A percentile compares a stretch with the other conserved stretches of the same genome.
Evolutionary conservation across 2,888 invertebrate species (phyloP).

Genomic region (Gandaritis pyraliata): DNA sequence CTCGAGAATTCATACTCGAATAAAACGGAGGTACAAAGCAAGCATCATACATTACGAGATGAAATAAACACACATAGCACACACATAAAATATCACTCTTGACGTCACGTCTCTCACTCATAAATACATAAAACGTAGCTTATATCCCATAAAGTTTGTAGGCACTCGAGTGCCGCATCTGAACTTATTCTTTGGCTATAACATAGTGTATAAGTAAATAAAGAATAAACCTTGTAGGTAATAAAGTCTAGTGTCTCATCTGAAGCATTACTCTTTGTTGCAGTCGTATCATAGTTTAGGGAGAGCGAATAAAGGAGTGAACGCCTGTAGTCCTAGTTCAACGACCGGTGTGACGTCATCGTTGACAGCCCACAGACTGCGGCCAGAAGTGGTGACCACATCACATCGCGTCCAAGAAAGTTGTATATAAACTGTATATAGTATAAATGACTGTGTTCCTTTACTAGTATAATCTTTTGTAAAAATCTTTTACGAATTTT

Average conservation of each 20-base stretch:
- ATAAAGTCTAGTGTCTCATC: background rate
- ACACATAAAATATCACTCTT: constrained; percentile 42
- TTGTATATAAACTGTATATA: constrained; percentile 87
- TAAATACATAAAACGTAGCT: constrained; percentile 36
- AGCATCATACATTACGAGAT: constrained; percentile 37
- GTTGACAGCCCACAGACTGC: constrained; percentile 90
- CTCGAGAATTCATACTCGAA: constrained; percentile 28
- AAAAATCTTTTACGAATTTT: constrained; percentile 53
- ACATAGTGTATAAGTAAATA: background rate
- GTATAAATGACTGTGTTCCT: constrained; percentile 65
- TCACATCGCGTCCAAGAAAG: constrained; percentile 95
- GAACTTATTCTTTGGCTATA: constrained; percentile 26
- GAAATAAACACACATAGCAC: constrained; percentile 39
- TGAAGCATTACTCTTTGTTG: constrained; percentile 53
- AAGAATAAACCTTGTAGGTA: background rate
- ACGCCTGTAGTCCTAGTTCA: constrained; percentile 82
- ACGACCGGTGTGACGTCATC: constrained; percentile 88
- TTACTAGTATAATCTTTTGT: constrained; percentile 55
- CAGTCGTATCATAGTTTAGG: constrained; percentile 93
- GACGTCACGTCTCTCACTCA: constrained; percentile 36
- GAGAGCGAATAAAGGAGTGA: constrained; percentile 87
- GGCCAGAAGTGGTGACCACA: constrained; percentile 93
- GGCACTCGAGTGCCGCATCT: constrained; percentile 27
- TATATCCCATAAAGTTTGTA: constrained; percentile 24
- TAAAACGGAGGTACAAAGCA: constrained; percentile 37